phyloP scores from a whole-genome alignment of 2,888 invertebrate genomes.

The Lasioglossum pauxillum region DNA sequence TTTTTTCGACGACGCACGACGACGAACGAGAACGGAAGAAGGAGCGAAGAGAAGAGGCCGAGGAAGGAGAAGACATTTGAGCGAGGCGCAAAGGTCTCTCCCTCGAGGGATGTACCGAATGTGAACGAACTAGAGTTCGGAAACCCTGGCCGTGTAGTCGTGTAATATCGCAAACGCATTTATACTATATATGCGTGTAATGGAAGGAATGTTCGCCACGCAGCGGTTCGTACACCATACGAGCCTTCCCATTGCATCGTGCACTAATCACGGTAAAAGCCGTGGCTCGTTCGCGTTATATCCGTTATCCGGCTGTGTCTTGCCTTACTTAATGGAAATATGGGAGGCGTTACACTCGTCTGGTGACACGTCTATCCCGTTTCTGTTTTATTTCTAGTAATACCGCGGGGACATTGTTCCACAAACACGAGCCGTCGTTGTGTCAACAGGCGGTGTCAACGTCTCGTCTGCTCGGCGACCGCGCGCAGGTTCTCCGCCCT shows the following conservation, averaged over 20 bases:
- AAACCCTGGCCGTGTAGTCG: conserved; percentile 20
- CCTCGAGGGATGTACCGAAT: conserved; percentile 37
- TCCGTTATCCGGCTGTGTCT: conserved; percentile 58
- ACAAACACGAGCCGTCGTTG: conserved; percentile 35
- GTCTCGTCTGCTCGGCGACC: conserved; percentile 1
- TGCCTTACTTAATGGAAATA: conserved; percentile 80
- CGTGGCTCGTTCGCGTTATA: conserved; percentile 60
- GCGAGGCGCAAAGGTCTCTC: conserved; percentile 18
- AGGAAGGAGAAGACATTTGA: conserved; percentile 29
- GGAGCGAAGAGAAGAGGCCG: not conserved
- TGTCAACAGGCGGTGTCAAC: conserved; percentile 19
- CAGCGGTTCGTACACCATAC: conserved; percentile 48
- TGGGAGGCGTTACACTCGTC: conserved; percentile 75
- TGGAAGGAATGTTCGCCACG: conserved; percentile 67
- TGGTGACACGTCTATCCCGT: conserved; percentile 55
- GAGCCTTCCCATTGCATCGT: conserved; percentile 72
- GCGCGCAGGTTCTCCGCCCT: not conserved
- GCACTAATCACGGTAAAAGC: conserved; percentile 82
- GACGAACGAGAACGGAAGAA: not conserved
- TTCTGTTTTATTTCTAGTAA: conserved; percentile 65
- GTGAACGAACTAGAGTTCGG: conserved; percentile 45
- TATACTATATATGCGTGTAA: conserved; percentile 53
- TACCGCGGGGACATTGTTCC: conserved; percentile 63
- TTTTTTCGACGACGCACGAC: not conserved
- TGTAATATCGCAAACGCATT: conserved; percentile 56